A percentile compares a stretch with the other conserved stretches of the same genome.
These are phyloP conservation scores for Urocyon cinereoargenteus DNA, from an alignment of 2,797 vertebrate genomes.

Conservation along the genomic window DNA sequence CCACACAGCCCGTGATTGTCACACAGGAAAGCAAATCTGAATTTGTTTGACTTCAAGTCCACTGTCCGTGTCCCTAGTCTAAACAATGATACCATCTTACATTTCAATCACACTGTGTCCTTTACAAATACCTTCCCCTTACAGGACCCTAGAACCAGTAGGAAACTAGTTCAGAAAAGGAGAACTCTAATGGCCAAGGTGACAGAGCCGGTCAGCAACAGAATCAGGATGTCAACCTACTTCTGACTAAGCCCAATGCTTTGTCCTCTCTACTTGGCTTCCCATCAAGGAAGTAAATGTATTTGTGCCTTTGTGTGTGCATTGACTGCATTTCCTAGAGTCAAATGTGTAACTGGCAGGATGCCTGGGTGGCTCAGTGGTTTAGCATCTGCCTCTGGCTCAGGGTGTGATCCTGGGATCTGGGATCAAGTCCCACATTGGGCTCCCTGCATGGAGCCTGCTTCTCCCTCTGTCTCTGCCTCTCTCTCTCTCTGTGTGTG, in stretches of 20 bases:
- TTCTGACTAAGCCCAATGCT: background rate
- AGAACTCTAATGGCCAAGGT: background rate
- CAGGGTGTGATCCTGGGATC: too few species aligned
- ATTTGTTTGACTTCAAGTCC: background rate
- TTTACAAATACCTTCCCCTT: background rate
- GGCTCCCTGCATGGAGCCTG: too few species aligned
- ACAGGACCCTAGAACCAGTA: background rate
- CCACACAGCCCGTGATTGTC: background rate
- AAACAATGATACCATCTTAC: background rate
- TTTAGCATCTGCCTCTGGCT: too few species aligned
- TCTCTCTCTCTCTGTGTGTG: too few species aligned
- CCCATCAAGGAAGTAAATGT: background rate
- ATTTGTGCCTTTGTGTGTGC: background rate
- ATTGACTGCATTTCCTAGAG: background rate
- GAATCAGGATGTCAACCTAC: background rate
- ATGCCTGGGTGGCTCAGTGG: too few species aligned
- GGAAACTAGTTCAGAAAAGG: background rate
- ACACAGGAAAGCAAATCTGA: background rate
- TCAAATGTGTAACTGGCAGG: background rate
- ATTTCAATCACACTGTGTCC: background rate
- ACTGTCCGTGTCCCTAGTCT: background rate
- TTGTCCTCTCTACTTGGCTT: background rate
- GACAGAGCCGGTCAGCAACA: background rate
- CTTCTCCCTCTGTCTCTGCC: too few species aligned
- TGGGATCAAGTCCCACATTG: too few species aligned